Conservation (phyloP, 2,113 vertebrate genomes). For the Synodontis membranacea region DNA sequence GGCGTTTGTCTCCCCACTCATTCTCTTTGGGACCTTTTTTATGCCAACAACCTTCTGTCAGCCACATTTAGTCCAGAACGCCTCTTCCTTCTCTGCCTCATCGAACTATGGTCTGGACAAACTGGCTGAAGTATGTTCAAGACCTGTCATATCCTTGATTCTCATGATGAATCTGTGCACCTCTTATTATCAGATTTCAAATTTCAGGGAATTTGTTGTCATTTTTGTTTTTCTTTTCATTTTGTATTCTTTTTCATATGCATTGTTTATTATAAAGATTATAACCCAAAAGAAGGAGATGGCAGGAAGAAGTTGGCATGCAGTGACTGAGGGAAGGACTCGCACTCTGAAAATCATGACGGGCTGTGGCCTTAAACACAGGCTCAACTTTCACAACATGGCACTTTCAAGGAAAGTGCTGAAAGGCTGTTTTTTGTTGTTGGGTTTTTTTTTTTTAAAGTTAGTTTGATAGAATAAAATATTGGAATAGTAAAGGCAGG, state of each 20-base stretch:
- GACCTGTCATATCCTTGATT: slow-evolving; percentile 27
- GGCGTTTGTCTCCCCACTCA: slow-evolving; percentile 56
- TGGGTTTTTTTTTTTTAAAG: slow-evolving; percentile 56
- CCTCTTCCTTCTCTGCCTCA: slow-evolving; percentile 54
- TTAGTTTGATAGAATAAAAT: slow-evolving; percentile 63
- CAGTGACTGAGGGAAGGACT: slow-evolving; percentile 60
- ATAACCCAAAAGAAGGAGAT: slow-evolving; percentile 54
- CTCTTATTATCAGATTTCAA: slow-evolving; percentile 23
- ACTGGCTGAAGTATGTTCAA: slow-evolving; percentile 5
- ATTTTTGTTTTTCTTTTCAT: slow-evolving; percentile 14
- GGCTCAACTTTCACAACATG: slow-evolving; percentile 57
- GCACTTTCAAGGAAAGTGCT: slow-evolving; percentile 59
- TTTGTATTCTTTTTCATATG: slow-evolving; percentile 17
- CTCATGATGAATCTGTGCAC: slow-evolving; percentile 14
- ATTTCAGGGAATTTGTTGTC: slow-evolving; percentile 41
- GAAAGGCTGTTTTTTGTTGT: slow-evolving; percentile 65
- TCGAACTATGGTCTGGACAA: slow-evolving; percentile 33
- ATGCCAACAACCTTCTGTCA: slow-evolving; percentile 63
- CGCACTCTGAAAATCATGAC: slow-evolving; percentile 44
- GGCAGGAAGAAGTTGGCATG: slow-evolving; percentile 55
- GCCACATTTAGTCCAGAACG: slow-evolving; percentile 60
- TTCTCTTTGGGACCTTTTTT: slow-evolving; percentile 68
- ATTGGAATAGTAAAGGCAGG: slow-evolving; percentile 59
- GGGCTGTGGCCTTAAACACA: slow-evolving; percentile 66
- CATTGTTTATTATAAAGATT: slow-evolving; percentile 27